Evolutionary conservation across 1,140 invertebrate species (phyloP).

Genomic region (Hestina assimilis): DNA sequence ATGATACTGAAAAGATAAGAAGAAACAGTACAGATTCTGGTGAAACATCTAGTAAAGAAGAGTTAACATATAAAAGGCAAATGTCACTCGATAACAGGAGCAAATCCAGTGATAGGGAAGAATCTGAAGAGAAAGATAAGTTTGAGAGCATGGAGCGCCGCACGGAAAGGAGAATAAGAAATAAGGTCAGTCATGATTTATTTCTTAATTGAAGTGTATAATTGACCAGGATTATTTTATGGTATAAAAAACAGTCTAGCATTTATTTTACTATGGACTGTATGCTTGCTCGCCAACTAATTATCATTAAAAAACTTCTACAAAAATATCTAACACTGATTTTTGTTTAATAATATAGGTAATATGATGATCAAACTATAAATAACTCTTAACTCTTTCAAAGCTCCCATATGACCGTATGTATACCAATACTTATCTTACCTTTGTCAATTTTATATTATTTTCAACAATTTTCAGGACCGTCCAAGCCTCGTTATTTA

Average conservation of each 20-base stretch:
- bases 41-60: slow-evolving; percentile 69
- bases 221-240: too few species aligned
- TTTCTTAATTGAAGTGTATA: too few species aligned
- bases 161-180: slow-evolving; percentile 82
- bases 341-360: too few species aligned
- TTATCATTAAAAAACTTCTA: too few species aligned
- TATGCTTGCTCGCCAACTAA: too few species aligned
- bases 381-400: too few species aligned
- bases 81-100: slow-evolving; percentile 80
- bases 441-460: neutral
- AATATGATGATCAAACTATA: too few species aligned
- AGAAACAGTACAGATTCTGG: slow-evolving; percentile 80
- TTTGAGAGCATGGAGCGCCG: slow-evolving; percentile 79
- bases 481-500: slow-evolving; percentile 86
- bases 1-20: slow-evolving; percentile 54
- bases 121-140: slow-evolving; percentile 79
- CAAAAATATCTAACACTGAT: too few species aligned
- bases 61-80: slow-evolving; percentile 73
- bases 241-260: too few species aligned
- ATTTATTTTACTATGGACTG: too few species aligned
- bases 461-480: slow-evolving; percentile 75
- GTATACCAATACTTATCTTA: too few species aligned
- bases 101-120: slow-evolving; percentile 70
- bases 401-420: too few species aligned
- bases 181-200: slow-evolving; percentile 83